Conservation (phyloP, 2,113 vertebrate genomes). For the Melanocharis versteri region DNA sequence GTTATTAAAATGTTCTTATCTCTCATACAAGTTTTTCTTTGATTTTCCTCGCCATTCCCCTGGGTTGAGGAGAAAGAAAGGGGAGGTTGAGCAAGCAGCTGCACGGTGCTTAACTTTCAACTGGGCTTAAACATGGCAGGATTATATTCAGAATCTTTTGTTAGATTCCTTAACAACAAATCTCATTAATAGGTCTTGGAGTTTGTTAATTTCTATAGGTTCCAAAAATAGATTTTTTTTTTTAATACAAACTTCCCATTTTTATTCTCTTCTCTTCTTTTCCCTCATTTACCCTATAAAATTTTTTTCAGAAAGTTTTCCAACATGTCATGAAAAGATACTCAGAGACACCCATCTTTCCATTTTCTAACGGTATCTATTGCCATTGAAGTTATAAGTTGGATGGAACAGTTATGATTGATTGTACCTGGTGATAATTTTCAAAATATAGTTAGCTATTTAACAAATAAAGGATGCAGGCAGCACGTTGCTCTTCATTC, state of each 20-base stretch:
- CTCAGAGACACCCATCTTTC: not conserved
- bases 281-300: not conserved
- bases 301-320: not conserved
- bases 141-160: not conserved
- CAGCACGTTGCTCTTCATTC: not conserved
- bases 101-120: not conserved
- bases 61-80: not conserved
- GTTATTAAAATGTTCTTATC: not conserved
- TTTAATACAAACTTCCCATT: not conserved
- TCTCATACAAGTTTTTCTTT: not conserved
- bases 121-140: not conserved
- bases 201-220: not conserved
- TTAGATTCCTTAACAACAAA: not conserved
- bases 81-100: not conserved
- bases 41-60: too few relatives aligned
- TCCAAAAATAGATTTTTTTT: not conserved
- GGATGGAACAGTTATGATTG: not conserved
- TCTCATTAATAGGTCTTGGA: not conserved
- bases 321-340: not conserved
- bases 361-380: not conserved
- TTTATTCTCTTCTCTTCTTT: not conserved
- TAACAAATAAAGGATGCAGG: not conserved
- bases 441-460: not conserved
- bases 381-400: not conserved
- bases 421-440: not conserved